phyloP scores from a whole-genome alignment of 2,113 vertebrate genomes.

The Brienomyrus longianalis region DNA sequence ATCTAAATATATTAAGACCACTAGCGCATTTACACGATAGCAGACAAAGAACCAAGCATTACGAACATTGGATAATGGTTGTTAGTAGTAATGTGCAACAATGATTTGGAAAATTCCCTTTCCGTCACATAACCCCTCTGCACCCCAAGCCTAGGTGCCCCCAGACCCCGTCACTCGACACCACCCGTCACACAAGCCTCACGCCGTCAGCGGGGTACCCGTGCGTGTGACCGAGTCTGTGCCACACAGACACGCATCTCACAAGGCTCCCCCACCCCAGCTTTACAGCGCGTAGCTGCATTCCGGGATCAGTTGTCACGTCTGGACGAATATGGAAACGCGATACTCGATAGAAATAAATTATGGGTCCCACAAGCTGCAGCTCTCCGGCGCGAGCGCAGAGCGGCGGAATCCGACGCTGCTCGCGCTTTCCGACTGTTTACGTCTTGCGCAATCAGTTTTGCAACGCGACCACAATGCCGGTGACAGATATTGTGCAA shows the following conservation, averaged over 20 bases:
- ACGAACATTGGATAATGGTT: background rate
- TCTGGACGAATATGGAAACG: slow-evolving; percentile 9
- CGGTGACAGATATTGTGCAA: background rate
- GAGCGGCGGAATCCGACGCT: background rate
- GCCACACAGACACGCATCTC: background rate
- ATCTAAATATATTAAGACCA: background rate
- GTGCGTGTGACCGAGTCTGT: too few relatives aligned
- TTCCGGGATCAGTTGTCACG: background rate
- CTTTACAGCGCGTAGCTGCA: background rate
- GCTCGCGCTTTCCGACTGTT: background rate
- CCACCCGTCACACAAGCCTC: background rate
- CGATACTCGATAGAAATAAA: slow-evolving; percentile 18
- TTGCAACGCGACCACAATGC: background rate
- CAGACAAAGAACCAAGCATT: background rate
- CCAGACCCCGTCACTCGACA: background rate
- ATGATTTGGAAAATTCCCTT: background rate
- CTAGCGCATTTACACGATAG: background rate
- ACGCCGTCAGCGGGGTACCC: background rate
- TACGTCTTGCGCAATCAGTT: background rate
- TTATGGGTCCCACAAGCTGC: background rate
- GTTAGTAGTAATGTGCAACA: background rate
- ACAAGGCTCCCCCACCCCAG: background rate
- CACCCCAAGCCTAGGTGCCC: background rate
- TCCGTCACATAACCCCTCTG: background rate
- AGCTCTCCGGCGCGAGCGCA: background rate